Percentiles rank a stretch among this genome's conserved stretches.
These are phyloP conservation scores for Alitta virens DNA, from an alignment of 2,888 invertebrate genomes.

Conservation along the genomic window DNA sequence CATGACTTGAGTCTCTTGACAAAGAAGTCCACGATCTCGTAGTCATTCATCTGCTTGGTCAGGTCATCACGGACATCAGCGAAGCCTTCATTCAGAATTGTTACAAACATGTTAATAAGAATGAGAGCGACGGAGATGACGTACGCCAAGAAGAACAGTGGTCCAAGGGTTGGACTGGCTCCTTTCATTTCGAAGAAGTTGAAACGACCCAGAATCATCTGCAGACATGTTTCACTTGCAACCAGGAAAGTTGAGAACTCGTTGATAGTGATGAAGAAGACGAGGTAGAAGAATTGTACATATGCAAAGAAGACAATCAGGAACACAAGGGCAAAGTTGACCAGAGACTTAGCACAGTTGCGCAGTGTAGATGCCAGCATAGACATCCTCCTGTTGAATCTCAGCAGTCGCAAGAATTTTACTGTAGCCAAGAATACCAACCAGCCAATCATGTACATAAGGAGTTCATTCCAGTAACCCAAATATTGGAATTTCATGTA, in stretches of 20 bases:
- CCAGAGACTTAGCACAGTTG: conserved; percentile 42
- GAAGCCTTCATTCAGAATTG: conserved; percentile 53
- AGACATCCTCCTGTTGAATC: conserved; percentile 33
- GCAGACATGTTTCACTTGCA: conserved; percentile 46
- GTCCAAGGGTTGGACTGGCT: conserved; percentile 44
- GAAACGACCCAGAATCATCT: conserved; percentile 56
- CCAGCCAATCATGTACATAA: conserved; percentile 59
- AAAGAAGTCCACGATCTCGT: conserved; percentile 52
- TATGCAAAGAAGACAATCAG: conserved; percentile 54
- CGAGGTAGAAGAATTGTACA: conserved; percentile 53
- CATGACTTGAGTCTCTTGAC: conserved; percentile 31
- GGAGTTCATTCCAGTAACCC: conserved; percentile 58
- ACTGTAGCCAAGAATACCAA: conserved; percentile 59
- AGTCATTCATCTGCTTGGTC: conserved; percentile 45
- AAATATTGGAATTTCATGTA: conserved; percentile 58
- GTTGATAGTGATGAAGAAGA: conserved; percentile 37
- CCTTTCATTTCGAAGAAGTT: conserved; percentile 51
- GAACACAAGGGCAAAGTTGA: conserved; percentile 54
- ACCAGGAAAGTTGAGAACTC: conserved; percentile 37
- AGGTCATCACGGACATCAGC: conserved; percentile 42
- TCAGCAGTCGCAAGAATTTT: conserved; percentile 60
- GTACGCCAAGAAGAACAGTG: conserved; percentile 31
- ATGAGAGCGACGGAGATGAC: conserved; percentile 44
- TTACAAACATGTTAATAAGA: conserved; percentile 52
- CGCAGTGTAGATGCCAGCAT: conserved; percentile 48